Evolutionary conservation across 1,140 invertebrate genomes (phyloP), one percentile per base, ranked within the genome.

Genomic region (Brachystomella parvula): DNA sequence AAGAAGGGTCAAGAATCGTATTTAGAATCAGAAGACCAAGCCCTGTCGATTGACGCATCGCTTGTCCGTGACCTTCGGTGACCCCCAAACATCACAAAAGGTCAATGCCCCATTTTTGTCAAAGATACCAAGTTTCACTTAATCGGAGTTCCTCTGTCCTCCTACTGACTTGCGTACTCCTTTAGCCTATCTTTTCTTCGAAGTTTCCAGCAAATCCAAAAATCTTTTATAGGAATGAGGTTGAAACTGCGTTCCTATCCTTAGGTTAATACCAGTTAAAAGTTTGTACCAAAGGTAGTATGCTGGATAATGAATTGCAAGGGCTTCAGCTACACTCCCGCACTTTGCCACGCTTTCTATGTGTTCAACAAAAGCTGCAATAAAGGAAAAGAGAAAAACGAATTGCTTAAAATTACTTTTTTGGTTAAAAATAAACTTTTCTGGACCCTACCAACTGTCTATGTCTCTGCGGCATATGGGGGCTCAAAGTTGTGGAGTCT

Each of bases 221-320:
- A 30, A 35, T 6, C 15, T 9, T 29, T 35, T 9, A 19, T 60
- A 32, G 3, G 58, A 19, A 24, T 35, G 30, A 9, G 26, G 29
- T 26, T 26, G 12, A 32, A 32, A 24, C 6, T 57, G n/a, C 19
- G 9, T 3, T 30, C 12, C 12, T 9, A 29, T 29, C 15, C 15
- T 60, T 24, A 28, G 24, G 17, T 35, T 35, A 12, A 35, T 35
- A 9, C 19, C 26, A 3, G 9, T 32, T 30, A 15, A 15, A 17
- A 60, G 19, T 60, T 60, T 32, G 26, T 9, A 9, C 58, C 58
- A 60, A 29, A 60, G 29, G 30, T 30, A 35, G 58, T 60, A 60
- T 15, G 15, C 15, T 9, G 58, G 30, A 29, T 60, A 60, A 29
- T 30, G 6, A 6, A 9, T 19, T 19, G 58, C 12, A 6, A 60